A percentile compares a stretch with the other conserved stretches of the same genome.
Evolutionary conservation across 2,888 invertebrate genomes (phyloP).

Genomic region (Poecilobothrus nobilitatus): DNA sequence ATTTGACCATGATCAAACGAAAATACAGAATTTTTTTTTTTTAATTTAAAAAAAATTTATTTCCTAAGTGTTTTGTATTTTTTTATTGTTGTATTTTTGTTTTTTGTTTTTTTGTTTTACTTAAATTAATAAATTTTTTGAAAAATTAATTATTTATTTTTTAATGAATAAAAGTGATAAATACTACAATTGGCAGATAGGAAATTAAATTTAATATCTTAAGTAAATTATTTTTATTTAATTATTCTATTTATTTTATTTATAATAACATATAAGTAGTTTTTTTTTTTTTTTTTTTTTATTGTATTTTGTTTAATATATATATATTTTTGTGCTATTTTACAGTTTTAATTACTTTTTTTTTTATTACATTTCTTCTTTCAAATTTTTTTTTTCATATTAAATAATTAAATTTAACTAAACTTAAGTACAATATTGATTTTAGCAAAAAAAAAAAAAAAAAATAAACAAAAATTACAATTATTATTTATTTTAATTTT

Average conservation of each 20-base stretch:
- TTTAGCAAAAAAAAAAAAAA: background rate
- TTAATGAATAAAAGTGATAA: background rate
- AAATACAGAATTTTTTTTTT: too few species aligned
- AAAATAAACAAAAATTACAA: background rate
- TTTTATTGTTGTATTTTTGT: too few species aligned
- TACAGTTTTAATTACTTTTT: background rate
- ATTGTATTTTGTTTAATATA: background rate
- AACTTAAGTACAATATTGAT: background rate
- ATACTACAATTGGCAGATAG: slow-evolving; percentile 6
- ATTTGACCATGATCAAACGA: too few species aligned
- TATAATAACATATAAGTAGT: background rate
- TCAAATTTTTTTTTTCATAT: background rate
- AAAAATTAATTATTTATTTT: too few species aligned
- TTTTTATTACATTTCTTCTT: background rate
- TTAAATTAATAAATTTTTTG: too few species aligned
- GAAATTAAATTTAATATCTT: background rate
- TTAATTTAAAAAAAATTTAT: too few species aligned
- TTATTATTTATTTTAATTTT: background rate
- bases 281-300: background rate
- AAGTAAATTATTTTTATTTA: background rate
- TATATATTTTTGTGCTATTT: background rate
- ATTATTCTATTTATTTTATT: background rate
- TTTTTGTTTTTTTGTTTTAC: too few species aligned
- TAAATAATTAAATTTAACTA: background rate
- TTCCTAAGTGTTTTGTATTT: too few species aligned